Percentiles rank a stretch among this genome's conserved stretches.
Evolutionary conservation across 2,113 vertebrate genomes (phyloP).

Genomic region (Cheirogaleus medius): DNA sequence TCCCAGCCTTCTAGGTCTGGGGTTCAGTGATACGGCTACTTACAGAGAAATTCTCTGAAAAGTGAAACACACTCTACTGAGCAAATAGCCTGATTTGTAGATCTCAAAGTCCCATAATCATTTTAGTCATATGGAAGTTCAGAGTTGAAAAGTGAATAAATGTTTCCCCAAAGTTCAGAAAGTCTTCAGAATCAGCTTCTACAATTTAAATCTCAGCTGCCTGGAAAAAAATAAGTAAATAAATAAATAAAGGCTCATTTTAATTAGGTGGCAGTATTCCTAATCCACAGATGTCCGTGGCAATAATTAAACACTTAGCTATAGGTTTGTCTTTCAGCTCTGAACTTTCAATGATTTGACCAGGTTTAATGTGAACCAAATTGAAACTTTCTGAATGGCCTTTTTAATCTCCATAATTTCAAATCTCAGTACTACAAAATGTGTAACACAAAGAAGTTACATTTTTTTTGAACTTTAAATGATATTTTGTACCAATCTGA

Average conservation of each 20-base stretch:
- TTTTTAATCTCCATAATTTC: slow-evolving; percentile 19
- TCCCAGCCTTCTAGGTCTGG: neutral
- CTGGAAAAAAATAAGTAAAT: neutral
- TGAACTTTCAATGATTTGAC: slow-evolving; percentile 32
- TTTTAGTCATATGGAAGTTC: neutral
- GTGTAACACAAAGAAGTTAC: neutral
- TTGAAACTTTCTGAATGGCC: slow-evolving; percentile 28
- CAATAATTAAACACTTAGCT: slow-evolving; percentile 33
- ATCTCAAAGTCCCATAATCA: neutral
- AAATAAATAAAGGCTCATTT: neutral
- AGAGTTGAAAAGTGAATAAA: neutral
- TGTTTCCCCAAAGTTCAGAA: neutral
- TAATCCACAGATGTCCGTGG: neutral
- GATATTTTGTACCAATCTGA: neutral
- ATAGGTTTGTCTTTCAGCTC: neutral
- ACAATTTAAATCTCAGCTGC: slow-evolving; percentile 28
- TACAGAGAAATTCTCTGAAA: neutral
- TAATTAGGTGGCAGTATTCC: slow-evolving; percentile 34
- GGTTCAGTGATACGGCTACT: neutral
- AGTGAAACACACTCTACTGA: neutral
- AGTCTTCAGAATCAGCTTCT: slow-evolving; percentile 31
- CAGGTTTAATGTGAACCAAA: slow-evolving; percentile 16
- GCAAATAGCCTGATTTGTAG: neutral
- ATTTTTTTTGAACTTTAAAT: neutral
- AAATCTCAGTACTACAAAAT: slow-evolving; percentile 22